These are phyloP conservation scores for Lophius americanus DNA, from an alignment of 2,797 vertebrate genomes.

Conservation along the genomic window DNA sequence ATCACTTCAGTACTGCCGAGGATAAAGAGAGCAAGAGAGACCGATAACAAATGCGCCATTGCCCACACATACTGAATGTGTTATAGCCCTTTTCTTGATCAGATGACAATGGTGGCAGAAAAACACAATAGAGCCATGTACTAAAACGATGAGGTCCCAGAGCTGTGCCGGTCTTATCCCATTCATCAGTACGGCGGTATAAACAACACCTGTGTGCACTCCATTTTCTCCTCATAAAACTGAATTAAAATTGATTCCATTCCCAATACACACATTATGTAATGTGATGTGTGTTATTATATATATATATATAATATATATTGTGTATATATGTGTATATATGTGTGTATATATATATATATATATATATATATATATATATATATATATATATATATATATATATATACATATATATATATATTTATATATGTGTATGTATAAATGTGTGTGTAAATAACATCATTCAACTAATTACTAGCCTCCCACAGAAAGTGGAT, in stretches of 20 bases:
- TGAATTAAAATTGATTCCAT: slow-evolving; percentile 45
- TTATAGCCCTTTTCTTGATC: slow-evolving; percentile 65
- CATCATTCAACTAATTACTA: slow-evolving; percentile 52
- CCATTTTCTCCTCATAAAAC: slow-evolving; percentile 50
- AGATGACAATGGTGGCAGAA: slow-evolving; percentile 43
- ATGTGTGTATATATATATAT: not conserved
- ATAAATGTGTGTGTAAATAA: slow-evolving; percentile 24
- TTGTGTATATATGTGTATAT: too few species aligned
- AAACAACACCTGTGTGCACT: slow-evolving; percentile 29
- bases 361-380: too few species aligned
- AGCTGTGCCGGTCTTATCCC: slow-evolving; percentile 9
- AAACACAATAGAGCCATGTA: slow-evolving; percentile 25
- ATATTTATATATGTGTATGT: too few species aligned
- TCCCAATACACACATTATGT: not conserved
- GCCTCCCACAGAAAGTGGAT: slow-evolving; percentile 46
- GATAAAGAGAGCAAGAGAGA: slow-evolving; percentile 64
- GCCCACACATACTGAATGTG: slow-evolving; percentile 56
- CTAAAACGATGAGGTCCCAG: slow-evolving; percentile 21
- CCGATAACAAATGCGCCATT: slow-evolving; percentile 71
- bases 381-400: too few species aligned
- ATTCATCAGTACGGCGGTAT: slow-evolving; percentile 25
- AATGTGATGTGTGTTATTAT: too few species aligned
- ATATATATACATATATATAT: too few species aligned
- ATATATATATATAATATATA: too few species aligned
- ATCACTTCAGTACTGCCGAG: slow-evolving; percentile 69